Evolutionary conservation across 2,113 vertebrate species (phyloP), one percentile per base, ranked within the genome.

Genomic region (Trematomus loennbergii): DNA sequence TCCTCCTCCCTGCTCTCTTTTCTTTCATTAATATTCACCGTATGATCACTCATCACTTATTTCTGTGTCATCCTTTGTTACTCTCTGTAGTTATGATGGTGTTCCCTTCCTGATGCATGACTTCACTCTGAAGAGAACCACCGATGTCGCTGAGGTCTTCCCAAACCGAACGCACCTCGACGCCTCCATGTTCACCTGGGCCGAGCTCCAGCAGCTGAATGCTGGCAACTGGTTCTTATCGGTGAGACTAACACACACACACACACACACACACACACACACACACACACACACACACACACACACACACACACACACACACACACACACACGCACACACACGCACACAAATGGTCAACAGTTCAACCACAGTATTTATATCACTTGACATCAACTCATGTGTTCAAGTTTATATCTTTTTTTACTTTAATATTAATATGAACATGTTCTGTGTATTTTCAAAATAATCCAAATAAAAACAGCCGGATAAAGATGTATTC

Each of bases 51-150:
- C 45, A 5, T 8, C 2, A 11, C 50, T 22, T 9, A 45, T 49
- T 9, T 25, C 11, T n/a, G 25, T 29, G 5, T 9, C 15, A 15
- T 60, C 3, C 10, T 6, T 22, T 52, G 4, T 18, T n/a, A 2
- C 53, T 79, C 75, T 87, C 29, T 86, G 33, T 52, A 98, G 97
- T 85, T 94, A 88, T 1, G 97, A 99, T n/a, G 94, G 91, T 0
- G 77, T 98, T 70, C 97, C 98, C 64, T 99, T 97, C 88, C 96
- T 99, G 70, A 98, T 99, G 97, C 97, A 98, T 1, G 98, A 99
- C 50, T 57, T 72, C 73, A 96, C 93, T 8, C 87, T 99, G 79
- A 95, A 43, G 73, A 96, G 97, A 87, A 99, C 98, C 62, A 99
- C 98, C 3, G 94, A 99, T 12, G 84, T 98, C 4, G 79, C 33